phyloP scores from a whole-genome alignment of 2,888 invertebrate species.

The Orthosia gothica region DNA sequence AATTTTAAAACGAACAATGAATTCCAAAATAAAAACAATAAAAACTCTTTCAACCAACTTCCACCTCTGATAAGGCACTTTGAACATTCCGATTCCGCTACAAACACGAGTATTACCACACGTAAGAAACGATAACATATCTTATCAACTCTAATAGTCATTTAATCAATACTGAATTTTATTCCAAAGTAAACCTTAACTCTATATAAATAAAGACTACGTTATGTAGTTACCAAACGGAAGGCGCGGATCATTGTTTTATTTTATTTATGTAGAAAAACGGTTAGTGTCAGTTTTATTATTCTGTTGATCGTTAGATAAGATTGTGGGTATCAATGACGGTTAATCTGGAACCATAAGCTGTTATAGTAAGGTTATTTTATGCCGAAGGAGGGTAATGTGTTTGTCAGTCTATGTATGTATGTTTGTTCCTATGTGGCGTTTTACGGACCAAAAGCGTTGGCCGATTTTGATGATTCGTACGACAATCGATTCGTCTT shows the following conservation, averaged over 20 bases:
- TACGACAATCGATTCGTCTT: too few species aligned
- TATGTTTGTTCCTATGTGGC: too few species aligned
- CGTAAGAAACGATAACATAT: constrained; percentile 29
- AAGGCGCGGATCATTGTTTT: constrained; percentile 34
- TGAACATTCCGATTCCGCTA: constrained; percentile 17
- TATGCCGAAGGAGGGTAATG: too few species aligned
- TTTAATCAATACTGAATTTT: constrained; percentile 28
- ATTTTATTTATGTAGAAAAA: constrained; percentile 14
- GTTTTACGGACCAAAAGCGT: too few species aligned
- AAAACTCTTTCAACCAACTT: neutral
- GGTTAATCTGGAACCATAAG: too few species aligned
- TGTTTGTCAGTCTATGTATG: too few species aligned
- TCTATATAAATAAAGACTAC: constrained; percentile 6
- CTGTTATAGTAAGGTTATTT: too few species aligned
- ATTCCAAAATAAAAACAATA: too few species aligned
- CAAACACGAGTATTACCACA: constrained; percentile 28
- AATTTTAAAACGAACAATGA: too few species aligned
- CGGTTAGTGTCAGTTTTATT: constrained; percentile 40
- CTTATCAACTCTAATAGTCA: constrained; percentile 45
- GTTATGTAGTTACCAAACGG: neutral
- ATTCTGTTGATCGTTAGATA: constrained; percentile 37
- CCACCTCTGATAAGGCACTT: constrained; percentile 28
- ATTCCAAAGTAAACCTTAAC: constrained; percentile 35
- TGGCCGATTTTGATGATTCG: too few species aligned
- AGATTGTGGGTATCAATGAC: constrained; percentile 42